Evolutionary conservation across 2,888 invertebrate species (phyloP), one percentile per base, ranked within the genome.

Genomic region (Agrotis puta): DNA sequence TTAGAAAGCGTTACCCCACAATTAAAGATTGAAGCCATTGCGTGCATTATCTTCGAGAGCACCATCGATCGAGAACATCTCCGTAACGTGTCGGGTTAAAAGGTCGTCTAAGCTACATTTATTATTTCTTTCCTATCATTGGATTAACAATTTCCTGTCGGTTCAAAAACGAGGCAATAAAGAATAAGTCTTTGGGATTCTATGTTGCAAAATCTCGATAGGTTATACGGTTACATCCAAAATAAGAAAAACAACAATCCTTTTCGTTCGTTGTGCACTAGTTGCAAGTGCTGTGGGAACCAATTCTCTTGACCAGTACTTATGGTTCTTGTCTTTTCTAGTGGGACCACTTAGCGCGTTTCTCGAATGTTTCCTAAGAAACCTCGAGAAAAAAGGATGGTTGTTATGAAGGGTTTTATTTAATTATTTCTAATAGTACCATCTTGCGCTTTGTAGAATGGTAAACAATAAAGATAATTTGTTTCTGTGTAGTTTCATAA

Each of bases 81-180:
- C 64, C 70, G 81, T 80, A 86, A 88, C 90, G 91, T 91, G 91
- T 82, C 76, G 84, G 89, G 91, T 90, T 85, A 88, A 88, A 88
- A 88, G 90, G 88, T 89, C 83, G 69, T 48, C 22, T 39, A 68
- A 74, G 67, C 57, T 70, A 61, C 47, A 72, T 73, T 76, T 73
- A 67, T 71, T 69, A 64, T 77, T 74, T 59, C 56, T 72, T 70
- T 59, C 62, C 64, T 51, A 59, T 64, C 53, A 66, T 74, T 61
- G 70, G 58, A 33, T 50, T 51, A 68, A 66, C 62, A 24, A 77
- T 51, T 70, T 63, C 43, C 58, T 54, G 27, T 51, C 22, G 20
- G 14, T 70, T 24, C 51, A 45, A 45, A 74, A 78, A 74, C 48
- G 20, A 70, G 56, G 33, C 33, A 47, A 39, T 57, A 20, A 18